These are phyloP conservation scores for Salvelinus alpinus DNA, from an alignment of 2,113 vertebrate species.

Conservation along the genomic window DNA sequence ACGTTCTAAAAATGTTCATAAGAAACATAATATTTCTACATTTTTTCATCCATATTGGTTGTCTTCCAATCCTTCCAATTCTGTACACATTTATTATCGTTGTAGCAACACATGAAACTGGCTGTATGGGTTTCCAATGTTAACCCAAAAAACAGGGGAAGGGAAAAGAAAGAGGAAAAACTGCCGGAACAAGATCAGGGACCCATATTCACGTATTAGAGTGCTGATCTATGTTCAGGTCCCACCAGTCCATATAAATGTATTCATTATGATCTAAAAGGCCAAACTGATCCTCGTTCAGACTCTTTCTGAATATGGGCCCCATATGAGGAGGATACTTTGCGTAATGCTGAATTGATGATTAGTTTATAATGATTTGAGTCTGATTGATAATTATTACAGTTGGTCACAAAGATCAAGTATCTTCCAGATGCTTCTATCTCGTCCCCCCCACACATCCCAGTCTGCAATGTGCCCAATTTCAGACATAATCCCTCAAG, in stretches of 20 bases:
- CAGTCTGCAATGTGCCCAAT: slow-evolving; percentile 79
- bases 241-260: not conserved
- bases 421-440: slow-evolving; percentile 85
- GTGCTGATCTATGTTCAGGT: no score
- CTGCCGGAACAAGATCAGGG: slow-evolving; percentile 50
- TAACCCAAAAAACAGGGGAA: slow-evolving; percentile 77
- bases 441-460: slow-evolving; percentile 67
- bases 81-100: slow-evolving; percentile 42
- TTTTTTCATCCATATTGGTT: slow-evolving; percentile 44
- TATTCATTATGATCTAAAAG: no score
- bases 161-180: slow-evolving; percentile 41
- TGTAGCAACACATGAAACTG: slow-evolving; percentile 47
- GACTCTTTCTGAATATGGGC: no score
- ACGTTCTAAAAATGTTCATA: slow-evolving; percentile 34
- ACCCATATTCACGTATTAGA: no score
- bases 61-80: slow-evolving; percentile 44
- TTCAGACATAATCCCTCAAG: slow-evolving; percentile 87
- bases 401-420: slow-evolving; percentile 97
- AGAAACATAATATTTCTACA: slow-evolving; percentile 30
- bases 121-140: slow-evolving; percentile 44
- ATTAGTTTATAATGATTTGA: slow-evolving; percentile 66
- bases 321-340: slow-evolving; percentile 57
- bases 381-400: slow-evolving; percentile 71
- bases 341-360: slow-evolving; percentile 36
- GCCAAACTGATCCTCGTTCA: no score